These are phyloP conservation scores for Lutraria rhynchaena DNA, from an alignment of 1,140 invertebrate genomes.

Conservation along the genomic window DNA sequence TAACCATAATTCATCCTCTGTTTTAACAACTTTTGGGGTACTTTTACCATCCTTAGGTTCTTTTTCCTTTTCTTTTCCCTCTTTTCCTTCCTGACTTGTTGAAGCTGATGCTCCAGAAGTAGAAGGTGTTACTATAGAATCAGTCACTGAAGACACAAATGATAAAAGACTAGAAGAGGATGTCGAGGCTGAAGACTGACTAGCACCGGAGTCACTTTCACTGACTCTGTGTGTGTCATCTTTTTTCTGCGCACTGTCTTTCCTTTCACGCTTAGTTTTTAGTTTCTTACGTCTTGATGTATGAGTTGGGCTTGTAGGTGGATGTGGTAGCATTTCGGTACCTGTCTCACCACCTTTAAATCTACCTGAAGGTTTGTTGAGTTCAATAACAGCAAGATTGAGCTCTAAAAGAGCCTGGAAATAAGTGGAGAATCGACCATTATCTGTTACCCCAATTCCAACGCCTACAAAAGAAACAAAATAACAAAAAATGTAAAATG, in stretches of 20 bases:
- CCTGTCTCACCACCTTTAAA: constrained; percentile 43
- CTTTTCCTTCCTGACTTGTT: constrained; percentile 19
- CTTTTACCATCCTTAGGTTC: constrained; percentile 19
- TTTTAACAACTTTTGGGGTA: constrained; percentile 63
- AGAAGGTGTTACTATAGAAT: constrained; percentile 17
- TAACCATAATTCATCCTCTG: constrained; percentile 81
- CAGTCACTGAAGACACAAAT: constrained; percentile 41
- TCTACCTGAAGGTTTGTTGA: constrained; percentile 62
- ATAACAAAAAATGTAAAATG: too few relatives aligned
- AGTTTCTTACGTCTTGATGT: constrained; percentile 79
- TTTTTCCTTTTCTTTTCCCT: constrained; percentile 31
- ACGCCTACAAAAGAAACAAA: constrained; percentile 62
- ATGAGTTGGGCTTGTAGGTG: constrained; percentile 67
- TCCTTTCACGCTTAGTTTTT: constrained; percentile 79
- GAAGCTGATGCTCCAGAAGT: constrained; percentile 38
- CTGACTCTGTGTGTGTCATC: constrained; percentile 63
- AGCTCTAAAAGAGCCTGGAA: constrained; percentile 80
- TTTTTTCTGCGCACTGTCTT: constrained; percentile 59
- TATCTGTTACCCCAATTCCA: constrained; percentile 76
- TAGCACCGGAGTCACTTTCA: constrained; percentile 67
- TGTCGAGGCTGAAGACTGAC: constrained; percentile 37
- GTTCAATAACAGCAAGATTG: constrained; percentile 79
- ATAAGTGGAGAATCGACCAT: constrained; percentile 79
- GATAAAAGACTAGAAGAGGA: constrained; percentile 48
- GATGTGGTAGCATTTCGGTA: constrained; percentile 58